Evolutionary conservation across 1,140 invertebrate species (phyloP), one percentile per base, ranked within the genome.

Genomic region (Hypsibius dujardini): DNA sequence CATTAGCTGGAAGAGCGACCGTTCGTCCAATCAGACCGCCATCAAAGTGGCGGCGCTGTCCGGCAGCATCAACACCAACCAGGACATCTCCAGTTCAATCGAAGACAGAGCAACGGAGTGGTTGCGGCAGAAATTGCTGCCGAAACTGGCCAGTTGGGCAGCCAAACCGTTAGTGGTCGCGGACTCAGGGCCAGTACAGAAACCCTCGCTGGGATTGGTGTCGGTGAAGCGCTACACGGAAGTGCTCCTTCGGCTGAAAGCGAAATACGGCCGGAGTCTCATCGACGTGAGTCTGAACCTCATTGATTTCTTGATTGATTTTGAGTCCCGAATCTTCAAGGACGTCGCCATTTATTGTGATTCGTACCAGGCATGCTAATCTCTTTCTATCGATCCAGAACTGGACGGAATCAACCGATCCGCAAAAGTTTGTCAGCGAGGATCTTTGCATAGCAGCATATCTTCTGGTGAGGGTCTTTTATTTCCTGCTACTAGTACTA

Each of bases 361-460:
- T 72, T 72, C 56, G 50, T 15, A 46, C 47, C 46, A 46, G 46
- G n/a, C 70, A 14, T 46, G 47, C 59, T 40, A 46, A 47, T 47
- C 47, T 69, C 3, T 59, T 73, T 72, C 40, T 71, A 72, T 62
- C 71, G 47, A 76, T 77, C 72, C 73, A 82, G 81, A 79, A 76
- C 46, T 95, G 92, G 92, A 84, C 86, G 40, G 90, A 95, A 81
- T 87, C 83, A 74, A 98, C 94, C 47, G 90, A 96, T 81, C 91
- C 94, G 14, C 77, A 85, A 56, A 98, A 98, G 80, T 95, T 90
- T 84, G 89, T 98, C 2, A 93, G 89, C 82, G 94, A 98, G 84
- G 95, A 98, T 79, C 83, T 98, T 72, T 91, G 90, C 2, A 97
- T 98, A 76, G 91, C 92, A 15, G 82, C 89, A 1, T 98, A 98